phyloP scores from a whole-genome alignment of 2,113 vertebrate genomes.

The Python bivittatus region DNA sequence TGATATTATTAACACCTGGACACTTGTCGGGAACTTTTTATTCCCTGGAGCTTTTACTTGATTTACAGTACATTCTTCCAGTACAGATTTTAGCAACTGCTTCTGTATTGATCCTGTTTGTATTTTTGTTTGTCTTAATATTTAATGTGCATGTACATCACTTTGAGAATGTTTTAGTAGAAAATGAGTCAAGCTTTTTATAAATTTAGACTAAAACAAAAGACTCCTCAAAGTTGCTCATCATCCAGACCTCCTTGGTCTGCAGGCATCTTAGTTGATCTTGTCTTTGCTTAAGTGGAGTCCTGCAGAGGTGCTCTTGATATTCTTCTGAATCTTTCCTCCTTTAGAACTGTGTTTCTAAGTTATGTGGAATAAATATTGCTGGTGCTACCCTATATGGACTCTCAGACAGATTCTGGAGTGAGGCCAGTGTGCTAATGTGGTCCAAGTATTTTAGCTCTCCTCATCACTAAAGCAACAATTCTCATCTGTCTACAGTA shows the following conservation, averaged over 20 bases:
- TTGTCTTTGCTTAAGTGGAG: background rate
- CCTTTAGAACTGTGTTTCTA: background rate
- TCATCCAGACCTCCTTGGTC: background rate
- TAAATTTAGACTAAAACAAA: background rate
- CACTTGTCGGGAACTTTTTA: background rate
- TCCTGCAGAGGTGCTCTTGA: background rate
- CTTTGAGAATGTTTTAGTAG: background rate
- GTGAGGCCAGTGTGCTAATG: background rate
- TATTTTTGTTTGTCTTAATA: background rate
- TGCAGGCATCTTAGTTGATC: background rate
- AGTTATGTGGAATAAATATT: background rate
- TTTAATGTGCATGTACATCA: background rate
- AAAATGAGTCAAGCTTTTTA: background rate
- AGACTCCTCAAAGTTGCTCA: background rate
- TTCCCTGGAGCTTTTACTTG: background rate
- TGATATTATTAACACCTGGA: background rate
- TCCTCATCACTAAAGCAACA: background rate
- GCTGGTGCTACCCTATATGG: background rate
- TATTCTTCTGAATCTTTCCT: background rate
- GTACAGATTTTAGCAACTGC: background rate
- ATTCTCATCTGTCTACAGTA: background rate
- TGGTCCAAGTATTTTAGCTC: background rate
- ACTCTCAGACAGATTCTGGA: slow-evolving; percentile 8
- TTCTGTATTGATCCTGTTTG: background rate
- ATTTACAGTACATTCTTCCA: background rate